Evolutionary conservation across 2,113 vertebrate genomes (phyloP), one percentile per base, ranked within the genome.

Genomic region (Crocuta crocuta): DNA sequence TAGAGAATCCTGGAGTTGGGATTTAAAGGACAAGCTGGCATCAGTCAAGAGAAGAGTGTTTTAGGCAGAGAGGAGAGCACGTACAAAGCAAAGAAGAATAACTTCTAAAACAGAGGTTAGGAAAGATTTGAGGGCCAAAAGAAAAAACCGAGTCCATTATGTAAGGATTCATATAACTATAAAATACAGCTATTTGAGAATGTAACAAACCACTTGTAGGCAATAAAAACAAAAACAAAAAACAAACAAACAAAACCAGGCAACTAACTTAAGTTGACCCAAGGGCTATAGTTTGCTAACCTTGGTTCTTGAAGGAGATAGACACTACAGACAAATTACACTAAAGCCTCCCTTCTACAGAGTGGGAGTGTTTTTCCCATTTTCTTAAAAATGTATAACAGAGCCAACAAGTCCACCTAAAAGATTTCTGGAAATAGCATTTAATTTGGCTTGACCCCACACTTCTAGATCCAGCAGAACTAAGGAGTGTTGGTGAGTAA

Each of bases 371-470:
- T 96, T 97, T 96, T 97, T 97, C 96, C 74, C 92, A 94, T 94
- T 93, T 66, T 96, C 68, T 58, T 81, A 78, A 95, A 83, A 83
- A 80, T 55, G 58, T 55, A 2, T 55, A 81, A 95, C 33, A 83
- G 48, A 81, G 86, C 89, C 83, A 93, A 76, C 23, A 95, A 88
- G 90, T 95, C 80, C 28, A 70, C 70, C 76, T 76, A 90, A 70
- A 74, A 93, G 63, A 96, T 76, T 96, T 98, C 92, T 97, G 91
- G 68, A 96, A 96, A 95, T 71, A 94, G 78, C 76, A 93, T 94
- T 97, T 97, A 96, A 89, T 91, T 95, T 97, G 87, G 83, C 66
- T 94, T 92, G 68, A 82, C 16, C 68, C 82, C 63, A 76, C 26
- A 93, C 33, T 95, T 28, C 6, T 33, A 71, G 63, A 81, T 90